Base-by-base conservation (phyloP, 2,888 invertebrate species). In the Ommatoiulus sabulosus region DNA sequence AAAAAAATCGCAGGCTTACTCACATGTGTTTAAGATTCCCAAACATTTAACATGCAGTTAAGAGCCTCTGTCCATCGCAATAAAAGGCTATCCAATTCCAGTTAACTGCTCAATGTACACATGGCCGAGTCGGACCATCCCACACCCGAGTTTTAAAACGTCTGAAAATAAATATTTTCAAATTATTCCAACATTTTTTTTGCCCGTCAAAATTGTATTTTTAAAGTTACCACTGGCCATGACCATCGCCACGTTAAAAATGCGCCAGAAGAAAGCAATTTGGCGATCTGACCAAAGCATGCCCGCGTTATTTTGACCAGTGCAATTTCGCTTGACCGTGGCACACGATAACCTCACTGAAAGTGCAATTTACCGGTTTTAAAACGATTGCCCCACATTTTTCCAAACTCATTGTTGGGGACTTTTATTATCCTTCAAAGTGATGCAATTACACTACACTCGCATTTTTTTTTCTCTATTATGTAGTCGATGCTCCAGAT, bases 301-400 rank as follows among this genome's bases (percentile, higher is more conserved):
- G 15, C 35, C 35, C 15, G 80, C 80, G 24, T 72, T 72, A 72
- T 72, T 72, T 24, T 24, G 5, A 24, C 72, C 72, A 72, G 72
- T 24, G 72, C 24, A 80, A 80, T 80, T 80, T 80, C 12, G 35
- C 15, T 80, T 80, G 80, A 80, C 80, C 80, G 80, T 80, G 80
- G 24, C 80, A 35, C 35, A 15, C 80, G 35, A 80, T 43, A 35
- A 57, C 57, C 57, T 57, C 80, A 35, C 35, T 5, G 80, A 80
- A 80, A 80, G 80, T 43, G 80, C 80, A 80, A 80, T 80, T 80
- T 80, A 80, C 80, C 80, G 80, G 80, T 80, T 80, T 80, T 80
- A 80, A 80, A 80, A 80, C 80, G 80, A 7, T 80, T 80, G 80
- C 80, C 80, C 80, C 80, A 80, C 35, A 80, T 80, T 80, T 80